Base-by-base conservation (phyloP, 1,140 invertebrate species). In the Rhagoletis pomonella region DNA sequence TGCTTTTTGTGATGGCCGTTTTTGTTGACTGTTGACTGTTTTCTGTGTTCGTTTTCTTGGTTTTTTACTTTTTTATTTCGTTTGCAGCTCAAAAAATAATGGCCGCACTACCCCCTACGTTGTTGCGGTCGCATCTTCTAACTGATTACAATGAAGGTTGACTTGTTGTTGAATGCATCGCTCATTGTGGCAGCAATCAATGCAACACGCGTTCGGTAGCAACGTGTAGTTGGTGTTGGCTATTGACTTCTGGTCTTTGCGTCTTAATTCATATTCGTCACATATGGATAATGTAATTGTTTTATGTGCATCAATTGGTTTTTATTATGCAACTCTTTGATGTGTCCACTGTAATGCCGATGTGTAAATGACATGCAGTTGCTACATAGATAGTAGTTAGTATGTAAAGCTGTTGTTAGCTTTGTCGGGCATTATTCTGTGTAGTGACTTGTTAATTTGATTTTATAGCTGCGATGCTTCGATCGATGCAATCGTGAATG, bases 211-310 rank as follows among this genome's bases (percentile, higher is more conserved):
- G 47, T 50, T n/a, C 73, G 10, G n/a, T 81, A 90, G 65, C 77
- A 86, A 88, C 89, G 89, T 88, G 89, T 90, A 90, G 90, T 62
- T 62, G 17, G 62, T 55, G 85, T 67, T 47, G 85, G 9, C 60
- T 65, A 50, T 64, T 86, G 60, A 65, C 62, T 65, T 64, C 62
- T 86, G 85, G 59, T 86, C 62, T 86, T 81, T 58, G n/a, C 73
- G 44, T 81, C 44, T 81, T 81, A 81, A 55, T 55, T 12, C 9
- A 47, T 47, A 81, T 81, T 55, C 73, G 44, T 81, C 47, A 81
- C 73, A 81, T 81, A 81, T 47, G 5, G 17, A 50, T 50, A 19
- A 1, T 81, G 7, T 81, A 29, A 73, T 47, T 73, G 14, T 47
- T 73, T 67, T 67, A 39, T 55, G 50, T 55, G 50, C 64, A 67